Conservation (phyloP, 2,797 vertebrate species). For the Eurystomus glaucurus region DNA sequence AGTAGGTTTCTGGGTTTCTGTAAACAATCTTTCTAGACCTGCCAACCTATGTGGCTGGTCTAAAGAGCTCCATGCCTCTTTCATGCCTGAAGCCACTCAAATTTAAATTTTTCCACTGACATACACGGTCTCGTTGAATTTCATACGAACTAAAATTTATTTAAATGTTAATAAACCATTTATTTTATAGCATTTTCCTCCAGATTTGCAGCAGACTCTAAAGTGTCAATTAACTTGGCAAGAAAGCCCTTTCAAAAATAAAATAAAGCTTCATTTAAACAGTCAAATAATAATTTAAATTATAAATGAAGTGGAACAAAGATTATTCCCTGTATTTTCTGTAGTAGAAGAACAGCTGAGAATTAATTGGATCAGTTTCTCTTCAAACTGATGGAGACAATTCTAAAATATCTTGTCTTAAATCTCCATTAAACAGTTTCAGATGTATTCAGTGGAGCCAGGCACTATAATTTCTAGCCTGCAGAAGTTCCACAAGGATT, state of each 20-base stretch:
- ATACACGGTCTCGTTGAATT: neutral
- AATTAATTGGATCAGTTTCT: conserved; percentile 53
- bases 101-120: neutral
- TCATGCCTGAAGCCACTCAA: neutral
- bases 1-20: neutral
- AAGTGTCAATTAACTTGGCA: conserved; percentile 62
- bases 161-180: conserved; percentile 64
- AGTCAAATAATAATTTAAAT: conserved; percentile 66
- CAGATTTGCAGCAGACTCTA: conserved; percentile 28
- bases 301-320: conserved; percentile 56
- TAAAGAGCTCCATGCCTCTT: neutral
- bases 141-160: neutral
- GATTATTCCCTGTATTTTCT: conserved; percentile 46
- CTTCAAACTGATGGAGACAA: conserved; percentile 9
- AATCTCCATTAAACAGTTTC: conserved; percentile 52
- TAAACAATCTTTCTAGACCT: neutral
- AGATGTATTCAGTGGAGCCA: conserved; percentile 5
- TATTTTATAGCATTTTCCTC: conserved; percentile 40
- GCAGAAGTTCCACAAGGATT: conserved; percentile 47
- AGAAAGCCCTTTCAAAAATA: conserved; percentile 55
- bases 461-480: conserved; percentile 42
- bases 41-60: neutral
- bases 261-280: conserved; percentile 66
- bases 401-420: conserved; percentile 44
- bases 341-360: conserved; percentile 21